phyloP scores from a whole-genome alignment of 2,113 vertebrate species.

The Pseudolaguvia tuberculata region DNA sequence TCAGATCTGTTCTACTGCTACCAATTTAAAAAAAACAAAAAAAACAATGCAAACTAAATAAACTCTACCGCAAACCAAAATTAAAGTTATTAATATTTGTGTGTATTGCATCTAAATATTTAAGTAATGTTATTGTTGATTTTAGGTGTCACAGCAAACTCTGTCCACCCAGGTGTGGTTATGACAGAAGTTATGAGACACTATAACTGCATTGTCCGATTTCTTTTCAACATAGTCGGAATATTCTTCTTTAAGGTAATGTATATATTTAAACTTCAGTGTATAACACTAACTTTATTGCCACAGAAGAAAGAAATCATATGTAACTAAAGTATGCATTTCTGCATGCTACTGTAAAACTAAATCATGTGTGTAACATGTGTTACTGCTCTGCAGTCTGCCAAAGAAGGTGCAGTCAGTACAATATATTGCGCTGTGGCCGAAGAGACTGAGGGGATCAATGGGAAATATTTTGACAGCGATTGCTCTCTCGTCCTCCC shows the following conservation, averaged over 20 bases:
- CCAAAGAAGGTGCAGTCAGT: conserved; percentile 73
- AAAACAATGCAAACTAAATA: too few relatives aligned
- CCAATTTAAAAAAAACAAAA: too few relatives aligned
- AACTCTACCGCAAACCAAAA: too few relatives aligned
- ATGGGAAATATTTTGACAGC: conserved; percentile 79
- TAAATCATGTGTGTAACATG: neutral
- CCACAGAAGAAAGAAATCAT: neutral
- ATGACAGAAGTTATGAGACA: conserved; percentile 72
- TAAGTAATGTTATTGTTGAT: neutral
- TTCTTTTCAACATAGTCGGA: conserved; percentile 61
- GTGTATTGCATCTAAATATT: too few relatives aligned
- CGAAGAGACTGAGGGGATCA: conserved; percentile 71
- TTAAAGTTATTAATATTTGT: too few relatives aligned
- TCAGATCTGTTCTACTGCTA: too few relatives aligned
- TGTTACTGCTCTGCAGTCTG: conserved; percentile 57
- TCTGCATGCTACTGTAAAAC: neutral
- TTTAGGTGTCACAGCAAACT: conserved; percentile 76
- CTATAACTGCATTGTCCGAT: conserved; percentile 39
- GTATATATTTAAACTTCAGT: neutral
- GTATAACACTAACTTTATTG: neutral
- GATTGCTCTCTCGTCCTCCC: conserved; percentile 71
- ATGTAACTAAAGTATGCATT: neutral
- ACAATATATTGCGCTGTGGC: conserved; percentile 77
- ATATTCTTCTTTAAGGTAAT: conserved; percentile 78
- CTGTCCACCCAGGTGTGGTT: conserved; percentile 75